Evolutionary conservation across 2,797 vertebrate genomes (phyloP), one percentile per base, ranked within the genome.

Genomic region (Falco novaeseelandiae): DNA sequence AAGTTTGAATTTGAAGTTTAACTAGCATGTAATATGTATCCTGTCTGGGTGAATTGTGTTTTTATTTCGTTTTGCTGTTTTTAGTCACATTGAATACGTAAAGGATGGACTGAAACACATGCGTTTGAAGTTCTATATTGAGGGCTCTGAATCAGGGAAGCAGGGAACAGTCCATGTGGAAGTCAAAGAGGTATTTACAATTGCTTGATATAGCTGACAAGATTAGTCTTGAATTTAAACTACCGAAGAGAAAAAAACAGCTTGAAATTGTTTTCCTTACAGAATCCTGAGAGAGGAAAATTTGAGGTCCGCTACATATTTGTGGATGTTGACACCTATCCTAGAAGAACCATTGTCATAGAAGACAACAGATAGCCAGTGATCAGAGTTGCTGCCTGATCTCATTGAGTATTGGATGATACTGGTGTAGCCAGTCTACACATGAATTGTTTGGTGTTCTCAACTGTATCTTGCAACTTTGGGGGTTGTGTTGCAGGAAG

Each of bases 81-180:
- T 48, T 89, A 99, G 99, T 96, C 99, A 99, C 77, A 12, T 97
- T 46, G 99, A 99, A 86, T 99, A 98, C 49, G 10, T 98, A 66
- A 99, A 99, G 97, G 98, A 99, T 3, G 99, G 99, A 65, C 91
- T 98, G 92, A 99, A 99, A 92, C 97, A 99, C 42, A 98, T 99
- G 98, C 98, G 98, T 65, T 97, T 99, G 48, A 99, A 99, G 97
- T 99, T 99, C 98, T 99, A 99, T 97, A 99, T 99, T 23, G 98
- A 99, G 93, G 99, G 99, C 36, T 98, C 98, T 2, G 99, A 99
- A 96, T 98, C 99, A 7, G 99, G 99, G 58, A 98, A 98, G 71
- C 98, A 97, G 77, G 99, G 99, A 91, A 99, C 99, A 0, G 99
- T 99, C 67, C 99, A 99, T 40, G 98, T 98, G 21, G 99, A 99